A percentile compares a stretch with the other conserved stretches of the same genome.
Evolutionary conservation across 2,797 vertebrate genomes (phyloP).

Genomic region (Chelonia mydas): DNA sequence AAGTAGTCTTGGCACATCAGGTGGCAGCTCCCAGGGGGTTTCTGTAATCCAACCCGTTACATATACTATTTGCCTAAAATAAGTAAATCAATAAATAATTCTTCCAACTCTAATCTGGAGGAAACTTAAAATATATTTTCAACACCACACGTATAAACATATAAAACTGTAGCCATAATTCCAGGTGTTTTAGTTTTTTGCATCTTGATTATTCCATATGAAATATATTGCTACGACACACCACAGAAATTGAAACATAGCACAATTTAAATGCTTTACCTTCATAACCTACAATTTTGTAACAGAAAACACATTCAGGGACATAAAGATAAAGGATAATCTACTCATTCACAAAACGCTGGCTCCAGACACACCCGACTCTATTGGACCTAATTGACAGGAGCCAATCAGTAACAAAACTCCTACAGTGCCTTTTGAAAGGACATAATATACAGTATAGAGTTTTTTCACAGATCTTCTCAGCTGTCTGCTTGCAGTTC

Average conservation of each 20-base stretch:
- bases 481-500: slow-evolving; percentile 7
- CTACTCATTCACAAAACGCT: not conserved
- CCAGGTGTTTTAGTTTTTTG: not conserved
- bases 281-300: not conserved
- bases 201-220: not conserved
- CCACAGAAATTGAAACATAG: not conserved
- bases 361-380: not conserved
- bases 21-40: too few relatives aligned
- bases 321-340: not conserved
- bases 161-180: not conserved
- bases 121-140: slow-evolving; percentile 4
- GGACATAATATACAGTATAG: not conserved
- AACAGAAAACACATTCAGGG: not conserved
- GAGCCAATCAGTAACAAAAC: not conserved
- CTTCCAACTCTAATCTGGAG: not conserved
- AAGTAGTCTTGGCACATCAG: too few relatives aligned
- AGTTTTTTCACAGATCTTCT: slow-evolving; percentile 28
- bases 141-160: not conserved
- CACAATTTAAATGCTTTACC: slow-evolving; percentile 35
- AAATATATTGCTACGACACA: not conserved
- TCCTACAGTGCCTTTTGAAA: too few relatives aligned
- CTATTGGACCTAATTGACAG: not conserved
- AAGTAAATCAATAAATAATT: not conserved
- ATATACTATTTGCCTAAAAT: not conserved
- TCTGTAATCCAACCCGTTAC: too few relatives aligned